Evolutionary conservation across 37 sponge, comb jelly and placozoan genomes (phyloP), one percentile per base, ranked within the genome.

Genomic region (Aplysina aerophoba): DNA sequence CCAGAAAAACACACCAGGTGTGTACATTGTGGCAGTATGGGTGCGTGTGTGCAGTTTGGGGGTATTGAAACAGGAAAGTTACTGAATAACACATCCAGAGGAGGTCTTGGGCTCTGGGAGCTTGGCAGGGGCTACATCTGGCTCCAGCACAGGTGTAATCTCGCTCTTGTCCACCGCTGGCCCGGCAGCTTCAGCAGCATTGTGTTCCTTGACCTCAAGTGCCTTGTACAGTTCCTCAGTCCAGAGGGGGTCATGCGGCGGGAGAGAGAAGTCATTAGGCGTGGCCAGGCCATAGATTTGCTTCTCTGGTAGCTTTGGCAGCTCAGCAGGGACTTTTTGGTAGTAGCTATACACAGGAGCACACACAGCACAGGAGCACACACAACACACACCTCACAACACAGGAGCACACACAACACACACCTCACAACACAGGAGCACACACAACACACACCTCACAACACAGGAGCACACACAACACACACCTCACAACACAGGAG

Each of bases 211-310:
- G 40, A 91, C 91, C 36, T 87, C 56, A 64, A 98, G 88, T 63
- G 89, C 90, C 30, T 83, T 61, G 81, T 94, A 99, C 17, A 89
- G 82, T 55, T 99, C 94, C 63, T 93, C 96, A 15, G 99, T 99
- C 96, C 95, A 99, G 22, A 92, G 89, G 14, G 93, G 88, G 79
- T 93, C 82, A 79, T 95, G 94, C 38, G 92, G 93, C 30, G 99
- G 97, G 31, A 95, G 87, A 14, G 92, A 81, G 81, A 94, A 95
- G 69, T 93, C 95, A 59, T 97, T 90, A 0, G 99, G 96, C 20
- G 91, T 91, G 72, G 94, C 99, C 3, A 99, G 84, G 8, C 99
- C 99, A 82, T 90, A 96, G 28, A 93, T 94, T 38, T 95, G 96
- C 31, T 83, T 57, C 64, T 92, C 87, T 55, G 92, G 91, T 24